These are phyloP conservation scores for Unio delphinus DNA, from an alignment of 2,888 invertebrate species.

Conservation along the genomic window DNA sequence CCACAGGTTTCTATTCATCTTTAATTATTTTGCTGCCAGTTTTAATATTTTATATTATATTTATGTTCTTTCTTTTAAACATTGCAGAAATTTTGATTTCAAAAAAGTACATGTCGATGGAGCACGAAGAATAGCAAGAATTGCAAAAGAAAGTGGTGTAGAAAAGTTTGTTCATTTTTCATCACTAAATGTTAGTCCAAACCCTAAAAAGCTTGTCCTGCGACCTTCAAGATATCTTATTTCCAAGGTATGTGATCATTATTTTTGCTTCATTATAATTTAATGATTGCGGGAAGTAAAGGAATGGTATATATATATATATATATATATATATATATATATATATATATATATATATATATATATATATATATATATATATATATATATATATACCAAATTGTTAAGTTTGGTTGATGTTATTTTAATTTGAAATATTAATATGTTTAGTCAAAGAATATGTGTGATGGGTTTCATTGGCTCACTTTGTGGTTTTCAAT, in stretches of 20 bases:
- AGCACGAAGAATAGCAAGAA: conserved; percentile 85
- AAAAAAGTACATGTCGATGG: conserved; percentile 90
- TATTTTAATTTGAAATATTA: too few species aligned
- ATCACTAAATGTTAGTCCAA: conserved; percentile 83
- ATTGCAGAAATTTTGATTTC: conserved; percentile 82
- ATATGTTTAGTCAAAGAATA: too few species aligned
- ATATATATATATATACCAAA: too few species aligned
- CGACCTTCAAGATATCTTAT: conserved; percentile 73
- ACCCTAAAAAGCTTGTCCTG: conserved; percentile 77
- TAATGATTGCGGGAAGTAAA: background rate
- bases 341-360: too few species aligned
- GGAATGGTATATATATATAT: background rate
- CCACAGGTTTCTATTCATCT: too few species aligned
- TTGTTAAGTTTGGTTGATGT: too few species aligned
- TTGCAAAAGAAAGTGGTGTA: conserved; percentile 85
- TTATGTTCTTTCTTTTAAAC: background rate
- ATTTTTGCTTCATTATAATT: background rate
- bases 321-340: too few species aligned
- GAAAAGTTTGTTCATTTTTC: conserved; percentile 94
- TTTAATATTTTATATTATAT: background rate
- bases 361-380: too few species aligned
- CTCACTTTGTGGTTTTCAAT: too few species aligned
- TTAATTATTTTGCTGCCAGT: too few species aligned
- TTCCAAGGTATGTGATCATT: conserved; percentile 56
- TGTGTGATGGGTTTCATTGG: too few species aligned